Base-by-base conservation (phyloP, 1,140 invertebrate genomes). In the Trichogramma pretiosum region DNA sequence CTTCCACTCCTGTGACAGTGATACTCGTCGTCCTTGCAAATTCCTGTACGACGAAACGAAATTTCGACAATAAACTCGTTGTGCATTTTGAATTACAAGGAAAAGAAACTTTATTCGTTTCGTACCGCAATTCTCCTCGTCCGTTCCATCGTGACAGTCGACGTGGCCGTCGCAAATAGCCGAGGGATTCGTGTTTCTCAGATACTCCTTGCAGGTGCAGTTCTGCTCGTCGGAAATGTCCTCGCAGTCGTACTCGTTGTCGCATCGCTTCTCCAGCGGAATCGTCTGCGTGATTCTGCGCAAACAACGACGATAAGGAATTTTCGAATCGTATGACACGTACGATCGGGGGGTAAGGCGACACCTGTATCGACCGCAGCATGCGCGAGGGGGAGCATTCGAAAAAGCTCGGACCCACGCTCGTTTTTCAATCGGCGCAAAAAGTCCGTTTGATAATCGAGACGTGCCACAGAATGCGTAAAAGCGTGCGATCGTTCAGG, bases 141-240 rank as follows among this genome's bases (percentile, higher is more conserved):
- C 89, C 18, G 78, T 78, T 18, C 72, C 60, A 69, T 91, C 87
- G 18, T 67, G 62, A 58, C 89, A 92, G 59, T 93, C 85, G 3
- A 77, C 61, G 42, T 79, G 73, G n/a, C 84, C 85, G 71, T 93
- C 82, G 59, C 89, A 93, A 50, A 91, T 72, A 1, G 79, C 68
- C 5, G 65, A 62, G 11, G 74, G 67, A 55, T 77, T 61, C 9
- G 64, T 56, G n/a, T 63, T 61, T 26, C 55, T 55, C 1, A 90
- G 64, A 61, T 78, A 80, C 56, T 90, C 84, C 35, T 65, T 71
- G 62, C 88, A 92, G 0, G 70, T 78, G 57, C 89, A 93, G 51
- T 77, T 65, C 1, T 70, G 51, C 70, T 91, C 89, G 64, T 93
- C 89, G 0, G 80, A 83, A 13, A 80, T 81, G 66, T 93, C 88